Base-by-base conservation (phyloP, 2,113 vertebrate genomes). In the Esox niger region DNA sequence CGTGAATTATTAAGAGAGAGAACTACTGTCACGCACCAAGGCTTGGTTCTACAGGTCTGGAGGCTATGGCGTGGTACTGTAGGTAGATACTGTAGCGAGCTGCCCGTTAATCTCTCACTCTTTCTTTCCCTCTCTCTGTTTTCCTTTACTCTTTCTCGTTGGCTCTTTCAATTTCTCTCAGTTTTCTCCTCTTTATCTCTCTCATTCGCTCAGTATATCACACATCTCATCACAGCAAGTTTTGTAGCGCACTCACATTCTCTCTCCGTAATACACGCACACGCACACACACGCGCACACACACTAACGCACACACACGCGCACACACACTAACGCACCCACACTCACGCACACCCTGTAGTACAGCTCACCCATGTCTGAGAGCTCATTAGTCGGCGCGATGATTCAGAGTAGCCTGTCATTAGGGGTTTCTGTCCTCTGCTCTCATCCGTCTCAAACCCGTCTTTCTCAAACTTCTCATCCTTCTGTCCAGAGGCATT, bases 381-480 rank as follows among this genome's bases (percentile, higher is more conserved):
- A 94, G 94, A 93, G 93, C 95, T 95, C 95, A 96, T 96, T 96
- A 97, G 95, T 94, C 94, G 93, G 93, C 92, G 93, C 94, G 94
- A 90, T 94, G 95, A 96, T 96, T 94, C 95, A 96, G 94, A 95
- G 95, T 93, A 93, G 93, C 94, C 94, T 94, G 94, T 96, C 95
- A 97, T 97, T 97, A 96, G 93, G 94, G 93, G 93, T 95, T 79
- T 74, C 79, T 81, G 77, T 83, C 84, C 82, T 88, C 83, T 80
- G 73, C 68, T 81, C 78, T 82, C 78, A 79, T 86, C 74, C 61
- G 68, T 79, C 81, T 83, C 79, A 62, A 64, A 67, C 60, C 70
- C 77, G 79, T 30, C 63, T 2, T 57, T 52, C 29, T 13, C 15
- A 2, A n/a, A 9, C 13, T 31, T 8, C 29, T 58, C 59, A 35